A percentile compares a stretch with the other conserved stretches of the same genome.
phyloP scores from a whole-genome alignment of 2,113 vertebrate genomes.

The Vulpes ferrilata region DNA sequence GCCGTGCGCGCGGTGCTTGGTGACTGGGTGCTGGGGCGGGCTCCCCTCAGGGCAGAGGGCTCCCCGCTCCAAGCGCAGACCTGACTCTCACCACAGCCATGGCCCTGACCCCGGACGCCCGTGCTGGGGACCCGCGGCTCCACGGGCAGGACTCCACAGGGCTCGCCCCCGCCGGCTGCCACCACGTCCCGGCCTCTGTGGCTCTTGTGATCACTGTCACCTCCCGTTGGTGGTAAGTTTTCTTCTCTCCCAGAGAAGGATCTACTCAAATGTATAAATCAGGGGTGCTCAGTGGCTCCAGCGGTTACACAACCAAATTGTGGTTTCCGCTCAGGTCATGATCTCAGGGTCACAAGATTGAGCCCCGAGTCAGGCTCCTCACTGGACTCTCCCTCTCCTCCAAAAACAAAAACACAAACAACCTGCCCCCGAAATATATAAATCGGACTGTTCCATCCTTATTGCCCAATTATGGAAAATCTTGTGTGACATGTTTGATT shows the following conservation, averaged over 20 bases:
- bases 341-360: neutral
- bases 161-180: neutral
- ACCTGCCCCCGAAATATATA: neutral
- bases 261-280: no score
- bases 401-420: neutral
- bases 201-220: accelerated
- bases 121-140: accelerated
- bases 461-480: neutral
- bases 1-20: accelerated
- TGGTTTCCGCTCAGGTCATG: neutral
- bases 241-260: neutral
- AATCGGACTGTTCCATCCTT: neutral
- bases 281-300: neutral
- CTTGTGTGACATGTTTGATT: neutral
- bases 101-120: neutral
- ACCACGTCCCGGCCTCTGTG: accelerated
- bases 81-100: accelerated
- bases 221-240: neutral
- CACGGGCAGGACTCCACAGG: neutral
- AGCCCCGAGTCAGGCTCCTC: neutral
- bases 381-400: neutral
- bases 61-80: neutral
- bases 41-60: accelerated
- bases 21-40: accelerated
- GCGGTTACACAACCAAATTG: neutral